Evolutionary conservation across 2,888 invertebrate species (phyloP).

Genomic region (Tethea ocularis): DNA sequence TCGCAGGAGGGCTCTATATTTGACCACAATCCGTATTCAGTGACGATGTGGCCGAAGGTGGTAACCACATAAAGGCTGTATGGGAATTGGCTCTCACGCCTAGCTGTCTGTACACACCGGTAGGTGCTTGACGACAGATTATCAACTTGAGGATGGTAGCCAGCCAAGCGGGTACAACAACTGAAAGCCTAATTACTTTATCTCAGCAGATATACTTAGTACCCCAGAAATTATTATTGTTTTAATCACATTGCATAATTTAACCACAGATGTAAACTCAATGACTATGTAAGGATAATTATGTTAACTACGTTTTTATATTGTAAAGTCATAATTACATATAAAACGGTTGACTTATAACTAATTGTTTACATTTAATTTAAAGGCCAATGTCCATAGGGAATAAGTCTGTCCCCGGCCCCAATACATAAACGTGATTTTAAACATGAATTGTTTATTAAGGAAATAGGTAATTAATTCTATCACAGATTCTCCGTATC

Average conservation of each 20-base stretch:
- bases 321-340: neutral
- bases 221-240: neutral
- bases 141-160: too few relatives aligned
- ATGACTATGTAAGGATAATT: neutral
- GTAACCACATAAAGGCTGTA: too few relatives aligned
- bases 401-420: neutral
- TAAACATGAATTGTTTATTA: neutral
- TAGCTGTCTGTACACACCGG: too few relatives aligned
- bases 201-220: too few relatives aligned
- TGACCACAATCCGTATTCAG: too few relatives aligned
- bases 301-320: neutral
- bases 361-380: neutral
- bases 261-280: neutral
- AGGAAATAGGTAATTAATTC: too few relatives aligned
- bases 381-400: neutral
- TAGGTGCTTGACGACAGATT: too few relatives aligned
- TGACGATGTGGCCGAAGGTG: too few relatives aligned
- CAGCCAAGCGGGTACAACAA: too few relatives aligned
- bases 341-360: neutral
- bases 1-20: too few relatives aligned
- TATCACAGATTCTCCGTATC: neutral
- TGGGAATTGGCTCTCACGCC: too few relatives aligned
- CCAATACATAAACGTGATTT: neutral
- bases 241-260: neutral
- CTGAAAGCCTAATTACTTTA: too few relatives aligned